A percentile compares a stretch with the other conserved stretches of the same genome.
Evolutionary conservation across 2,797 vertebrate species (phyloP).

Genomic region (Myotis pilosus): DNA sequence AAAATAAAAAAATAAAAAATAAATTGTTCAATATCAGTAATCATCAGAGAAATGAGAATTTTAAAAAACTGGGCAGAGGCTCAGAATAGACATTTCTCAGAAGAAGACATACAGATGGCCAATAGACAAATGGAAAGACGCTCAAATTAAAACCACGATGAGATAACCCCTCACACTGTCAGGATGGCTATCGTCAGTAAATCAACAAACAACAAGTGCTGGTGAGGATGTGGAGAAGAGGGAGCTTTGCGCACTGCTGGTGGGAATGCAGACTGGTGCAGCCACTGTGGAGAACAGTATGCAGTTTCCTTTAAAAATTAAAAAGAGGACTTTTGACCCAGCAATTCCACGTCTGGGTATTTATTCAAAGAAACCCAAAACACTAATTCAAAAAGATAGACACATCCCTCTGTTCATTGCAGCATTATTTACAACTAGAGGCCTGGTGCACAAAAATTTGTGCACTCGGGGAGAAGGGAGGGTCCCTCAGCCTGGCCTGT

Average conservation of each 20-base stretch:
- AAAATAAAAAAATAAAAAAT: no score
- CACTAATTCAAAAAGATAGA: no score
- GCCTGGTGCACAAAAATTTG: no score
- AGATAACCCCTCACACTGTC: no score
- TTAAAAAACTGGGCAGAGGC: background rate
- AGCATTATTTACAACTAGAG: background rate
- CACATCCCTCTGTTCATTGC: background rate
- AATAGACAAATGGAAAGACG: background rate
- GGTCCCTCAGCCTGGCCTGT: no score
- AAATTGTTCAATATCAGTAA: background rate
- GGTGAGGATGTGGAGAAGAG: background rate
- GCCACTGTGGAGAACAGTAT: background rate
- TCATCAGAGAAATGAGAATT: background rate
- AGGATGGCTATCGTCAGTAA: background rate
- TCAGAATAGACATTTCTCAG: background rate
- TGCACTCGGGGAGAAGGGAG: no score
- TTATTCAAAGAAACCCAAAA: background rate
- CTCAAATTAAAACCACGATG: background rate
- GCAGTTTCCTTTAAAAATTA: background rate
- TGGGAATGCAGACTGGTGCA: background rate
- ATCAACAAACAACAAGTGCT: background rate
- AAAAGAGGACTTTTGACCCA: background rate
- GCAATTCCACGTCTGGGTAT: background rate
- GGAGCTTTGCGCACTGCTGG: background rate
- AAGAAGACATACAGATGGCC: background rate